Percentiles rank a stretch among this genome's conserved stretches.
Conservation (phyloP, 2,888 invertebrate species). For the Ochropacha duplaris region DNA sequence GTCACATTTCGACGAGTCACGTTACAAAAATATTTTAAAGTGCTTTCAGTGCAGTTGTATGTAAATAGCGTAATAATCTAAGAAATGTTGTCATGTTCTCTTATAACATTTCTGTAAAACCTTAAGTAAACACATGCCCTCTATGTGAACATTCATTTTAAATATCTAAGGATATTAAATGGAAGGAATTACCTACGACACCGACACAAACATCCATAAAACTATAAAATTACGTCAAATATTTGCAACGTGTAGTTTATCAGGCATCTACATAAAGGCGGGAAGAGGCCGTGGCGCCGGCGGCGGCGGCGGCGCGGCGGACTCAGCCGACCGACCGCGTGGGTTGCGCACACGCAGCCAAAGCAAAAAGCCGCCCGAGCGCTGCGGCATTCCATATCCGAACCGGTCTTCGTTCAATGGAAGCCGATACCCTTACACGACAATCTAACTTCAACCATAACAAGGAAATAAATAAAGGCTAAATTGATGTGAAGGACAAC, state of each 20-base stretch:
- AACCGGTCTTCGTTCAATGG: conserved; percentile 77
- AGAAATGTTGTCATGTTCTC: background rate
- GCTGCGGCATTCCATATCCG: conserved; percentile 69
- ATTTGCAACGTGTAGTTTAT: conserved; percentile 71
- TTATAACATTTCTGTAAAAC: background rate
- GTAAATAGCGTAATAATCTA: background rate
- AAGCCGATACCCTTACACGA: conserved; percentile 52
- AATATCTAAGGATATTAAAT: background rate
- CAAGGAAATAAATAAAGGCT: conserved; percentile 21
- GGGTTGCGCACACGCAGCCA: conserved; percentile 62
- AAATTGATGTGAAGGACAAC: background rate
- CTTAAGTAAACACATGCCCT: background rate
- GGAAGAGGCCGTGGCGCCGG: conserved; percentile 53
- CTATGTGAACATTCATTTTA: background rate
- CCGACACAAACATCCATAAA: conserved; percentile 14
- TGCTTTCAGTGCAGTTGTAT: background rate
- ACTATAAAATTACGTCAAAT: conserved; percentile 52
- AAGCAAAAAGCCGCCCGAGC: conserved; percentile 71
- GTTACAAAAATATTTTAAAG: background rate
- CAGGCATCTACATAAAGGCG: conserved; percentile 49
- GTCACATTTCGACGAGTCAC: background rate
- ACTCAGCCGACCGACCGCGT: conserved; percentile 49
- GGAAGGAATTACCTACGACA: conserved; percentile 7
- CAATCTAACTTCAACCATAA: conserved; percentile 50
- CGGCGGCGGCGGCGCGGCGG: conserved; percentile 39